A percentile compares a stretch with the other conserved stretches of the same genome.
Evolutionary conservation across 2,888 invertebrate genomes (phyloP).

Genomic region (Catocala nupta): DNA sequence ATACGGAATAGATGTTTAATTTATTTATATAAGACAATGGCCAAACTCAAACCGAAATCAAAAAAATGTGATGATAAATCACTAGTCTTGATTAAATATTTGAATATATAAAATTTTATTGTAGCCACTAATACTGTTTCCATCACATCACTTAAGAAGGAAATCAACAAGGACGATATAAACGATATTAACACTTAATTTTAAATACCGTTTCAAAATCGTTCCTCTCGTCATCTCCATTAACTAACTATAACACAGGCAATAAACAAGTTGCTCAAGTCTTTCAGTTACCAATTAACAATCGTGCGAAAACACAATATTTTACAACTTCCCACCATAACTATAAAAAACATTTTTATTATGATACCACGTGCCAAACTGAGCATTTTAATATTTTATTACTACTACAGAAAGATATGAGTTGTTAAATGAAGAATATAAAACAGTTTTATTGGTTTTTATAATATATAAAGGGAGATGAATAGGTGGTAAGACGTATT

Average conservation of each 20-base stretch:
- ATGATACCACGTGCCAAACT: slow-evolving; percentile 33
- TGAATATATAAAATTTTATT: too few relatives aligned
- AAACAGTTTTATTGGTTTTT: slow-evolving; percentile 22
- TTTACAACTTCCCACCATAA: slow-evolving; percentile 35
- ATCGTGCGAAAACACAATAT: slow-evolving; percentile 27
- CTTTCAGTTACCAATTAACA: slow-evolving; percentile 55
- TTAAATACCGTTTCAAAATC: slow-evolving; percentile 14
- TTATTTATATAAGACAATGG: too few relatives aligned
- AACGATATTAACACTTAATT: background rate
- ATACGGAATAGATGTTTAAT: too few relatives aligned
- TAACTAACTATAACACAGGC: background rate
- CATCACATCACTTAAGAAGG: too few relatives aligned
- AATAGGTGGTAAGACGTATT: background rate
- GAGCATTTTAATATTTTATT: slow-evolving; percentile 24
- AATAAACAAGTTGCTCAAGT: slow-evolving; percentile 19
- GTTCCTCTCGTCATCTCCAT: slow-evolving; percentile 15
- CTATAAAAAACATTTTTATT: slow-evolving; percentile 30
- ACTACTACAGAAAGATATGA: slow-evolving; percentile 12
- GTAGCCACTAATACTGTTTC: too few relatives aligned
- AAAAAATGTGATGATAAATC: too few relatives aligned
- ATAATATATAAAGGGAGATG: slow-evolving; percentile 7
- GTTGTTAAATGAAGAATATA: slow-evolving; percentile 21
- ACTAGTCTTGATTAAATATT: too few relatives aligned
- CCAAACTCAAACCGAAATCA: too few relatives aligned
- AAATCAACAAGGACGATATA: too few relatives aligned